Base-by-base conservation (phyloP, 1,140 invertebrate genomes). In the Drosophila nikananu region DNA sequence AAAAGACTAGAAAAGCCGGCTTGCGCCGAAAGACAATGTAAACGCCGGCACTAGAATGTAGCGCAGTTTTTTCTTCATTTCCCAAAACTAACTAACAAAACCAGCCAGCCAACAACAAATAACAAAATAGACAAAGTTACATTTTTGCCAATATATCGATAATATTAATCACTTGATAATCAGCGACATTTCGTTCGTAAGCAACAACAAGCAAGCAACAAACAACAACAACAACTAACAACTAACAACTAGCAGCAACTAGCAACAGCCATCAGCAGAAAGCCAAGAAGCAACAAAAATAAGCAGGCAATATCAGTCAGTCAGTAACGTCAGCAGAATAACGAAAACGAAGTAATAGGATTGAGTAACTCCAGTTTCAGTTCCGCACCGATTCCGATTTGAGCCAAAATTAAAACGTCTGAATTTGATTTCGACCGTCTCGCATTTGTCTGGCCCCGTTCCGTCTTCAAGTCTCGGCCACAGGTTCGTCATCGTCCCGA, bases 21-120 rank as follows among this genome's bases (percentile, higher is more conserved):
- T 71, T 82, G 46, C 76, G 51, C 74, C 77, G 51, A 66, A 83
- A 81, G 81, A 89, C 81, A 90, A 89, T 89, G 86, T 89, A 90
- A 89, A 74, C 81, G 86, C 78, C 86, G 81, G 86, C 86, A 46
- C 35, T 79, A 89, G 67, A 72, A 89, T 89, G 86, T 89, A 86
- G 78, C 65, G 64, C 81, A 90, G 79, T 80, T 90, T 89, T 80
- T 80, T 82, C 82, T 65, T 89, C 64, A 82, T 89, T 89, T 89
- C 75, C 66, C 42, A 71, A 78, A 89, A 70, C 66, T 70, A 76
- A 90, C 64, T 73, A 89, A 75, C 76, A 90, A 73, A 74, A 89
- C 86, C 86, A 91, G 86, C 86, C 86, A 90, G 82, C 86, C 86
- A 90, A 91, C 86, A 91, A 91, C 86, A 90, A 91, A 86, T 86